Evolutionary conservation across 2,888 invertebrate genomes (phyloP), one percentile per base, ranked within the genome.

Genomic region (Thymelicus sylvestris): DNA sequence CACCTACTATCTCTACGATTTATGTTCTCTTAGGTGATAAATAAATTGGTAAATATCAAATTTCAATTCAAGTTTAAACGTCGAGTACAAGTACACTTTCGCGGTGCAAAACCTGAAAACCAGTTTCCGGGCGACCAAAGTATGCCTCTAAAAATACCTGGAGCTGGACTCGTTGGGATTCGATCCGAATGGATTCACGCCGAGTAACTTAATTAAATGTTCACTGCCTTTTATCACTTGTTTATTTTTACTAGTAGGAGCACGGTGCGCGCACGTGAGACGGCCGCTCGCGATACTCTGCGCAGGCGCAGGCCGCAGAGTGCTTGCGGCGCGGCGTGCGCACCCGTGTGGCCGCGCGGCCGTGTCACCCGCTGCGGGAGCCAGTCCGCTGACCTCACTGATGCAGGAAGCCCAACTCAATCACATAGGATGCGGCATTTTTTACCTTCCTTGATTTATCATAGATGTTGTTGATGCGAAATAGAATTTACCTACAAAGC

Each of bases 71-170:
- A 55, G 73, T 65, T 15, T 15, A 52, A 66, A 62, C 61, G 15
- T 71, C 67, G 60, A 57, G 70, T 31, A 31, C 31, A 72, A 71
- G 71, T 74, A 77, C 78, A 86, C 83, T 86, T 87, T 88, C 86
- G 86, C 86, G 82, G 82, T 83, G 77, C 78, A 77, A 76, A 79
- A 76, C 80, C 80, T 79, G 79, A 80, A 78, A 91, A 91, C 89
- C 88, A 82, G 91, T 91, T 88, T 74, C 79, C 44, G n/a, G 44
- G n/a, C 10, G 52, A 31, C 39, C 8, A 52, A 76, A 75, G 63
- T 71, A 72, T 67, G 76, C 66, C 76, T 83, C 83, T 90, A 86
- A 87, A 90, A 89, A 90, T 92, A 92, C 88, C 90, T 86, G 82
- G 78, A 92, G 88, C 90, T 86, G 82, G 78, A 78, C 77, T 79